Evolutionary conservation across 1,140 invertebrate genomes (phyloP), one percentile per base, ranked within the genome.

Genomic region (Pemphigus obesinymphae): DNA sequence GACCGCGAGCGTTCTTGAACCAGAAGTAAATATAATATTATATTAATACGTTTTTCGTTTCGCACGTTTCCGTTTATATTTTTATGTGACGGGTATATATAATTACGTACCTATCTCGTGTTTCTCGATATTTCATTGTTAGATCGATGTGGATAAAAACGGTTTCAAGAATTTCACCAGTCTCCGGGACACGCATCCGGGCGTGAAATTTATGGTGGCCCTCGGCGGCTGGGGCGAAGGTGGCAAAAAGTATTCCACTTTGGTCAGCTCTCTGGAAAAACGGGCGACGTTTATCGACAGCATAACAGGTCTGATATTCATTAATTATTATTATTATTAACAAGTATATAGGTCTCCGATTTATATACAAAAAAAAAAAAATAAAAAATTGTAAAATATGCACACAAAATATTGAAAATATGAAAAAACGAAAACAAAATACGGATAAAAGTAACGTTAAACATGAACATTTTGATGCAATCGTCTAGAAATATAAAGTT

Each of bases 161-260:
- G 95, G 95, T 1, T 97, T 94, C 87, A 88, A 88, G n/a, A 94
- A 94, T 84, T 97, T 97, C 85, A 95, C 93, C 0, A 88, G 89
- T 8, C 87, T 97, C 3, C 92, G 91, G 43, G 86, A 89, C 17
- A 92, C 90, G 26, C 90, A 93, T 86, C 94, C 95, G 0, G 86
- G 90, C 26, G 87, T 96, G 13, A 95, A 95, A 86, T 90, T 94
- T 8, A 87, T 91, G 85, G 89, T 96, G 1, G 94, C 95, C 0
- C 92, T 97, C 1, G 95, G 94, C 0, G 94, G 95, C 3, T 96
- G 95, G 94, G 94, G 91, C 0, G 94, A 96, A 85, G 94, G 94
- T 43, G 94, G 94, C 17, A 89, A 90, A 78, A 96, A 96, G 85
- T 96, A 96, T 86, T 96, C 94, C 0, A 89, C 90, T 29, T 91